Base-by-base conservation (phyloP, 2,888 invertebrate species). In the Chrysotoxum bicinctum region DNA sequence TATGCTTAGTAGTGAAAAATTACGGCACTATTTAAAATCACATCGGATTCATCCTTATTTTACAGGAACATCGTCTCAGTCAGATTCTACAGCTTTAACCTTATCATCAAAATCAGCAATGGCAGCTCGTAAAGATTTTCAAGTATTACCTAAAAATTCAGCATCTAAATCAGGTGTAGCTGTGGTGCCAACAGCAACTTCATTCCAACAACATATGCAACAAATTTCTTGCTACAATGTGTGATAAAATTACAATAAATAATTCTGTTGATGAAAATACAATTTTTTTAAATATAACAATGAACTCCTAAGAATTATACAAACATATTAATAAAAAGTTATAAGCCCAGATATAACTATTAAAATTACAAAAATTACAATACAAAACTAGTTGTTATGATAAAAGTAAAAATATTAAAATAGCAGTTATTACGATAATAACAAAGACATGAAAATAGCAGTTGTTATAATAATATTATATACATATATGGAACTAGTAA, bases 171-270 rank as follows among this genome's bases (percentile, higher is more conserved):
- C 90, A 12, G 88, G 89, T 62, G 88, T 88, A n/a, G 87, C 87
- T 72, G 87, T 89, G 64, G 88, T 88, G 32, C 87, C 89, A 69
- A 88, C 89, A 62, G 90, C 90, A 88, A 89, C 91, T 88, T 90
- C 91, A 89, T 92, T 93, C 90, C 93, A 93, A 88, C 93, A 93
- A 89, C 70, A 82, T 60, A 92, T 92, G 89, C 93, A 93, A 92
- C 93, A 93, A 91, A 93, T 94, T 90, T 92, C 92, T 88, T 94
- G 94, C 91, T 94, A 94, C 89, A 94, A 94, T 90, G 93, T 94
- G 93, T 94, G 93, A 94, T 93, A 91, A 87, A 70, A 75, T 43
- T 48, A 56, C 60, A 45, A 19, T 16, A 62, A 19, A 37, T 32
- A 4, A n/a, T 23, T 12, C 10, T 48, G 26, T 26, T 52, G 7